Evolutionary conservation across 2,113 vertebrate genomes (phyloP).

Genomic region (Vimba vimba): DNA sequence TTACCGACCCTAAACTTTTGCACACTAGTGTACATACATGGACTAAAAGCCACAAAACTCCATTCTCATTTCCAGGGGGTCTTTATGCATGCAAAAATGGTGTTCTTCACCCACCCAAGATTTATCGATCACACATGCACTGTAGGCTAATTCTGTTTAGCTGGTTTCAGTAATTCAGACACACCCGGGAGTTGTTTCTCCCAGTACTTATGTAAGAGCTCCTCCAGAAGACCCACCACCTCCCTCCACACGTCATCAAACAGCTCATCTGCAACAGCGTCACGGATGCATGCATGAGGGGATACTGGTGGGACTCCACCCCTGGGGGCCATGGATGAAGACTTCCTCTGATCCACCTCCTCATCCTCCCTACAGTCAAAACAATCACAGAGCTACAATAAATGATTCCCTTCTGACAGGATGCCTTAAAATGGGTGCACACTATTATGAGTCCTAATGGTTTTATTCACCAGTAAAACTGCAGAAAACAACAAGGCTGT

Average conservation of each 20-base stretch:
- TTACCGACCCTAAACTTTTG: too few relatives aligned
- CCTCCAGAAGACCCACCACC: conserved; percentile 71
- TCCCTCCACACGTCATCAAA: conserved; percentile 81
- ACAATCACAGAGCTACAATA: not conserved
- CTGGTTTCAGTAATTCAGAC: conserved; percentile 13
- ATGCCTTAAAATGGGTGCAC: not conserved
- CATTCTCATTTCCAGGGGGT: not conserved
- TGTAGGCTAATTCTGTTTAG: not conserved
- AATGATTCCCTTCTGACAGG: not conserved
- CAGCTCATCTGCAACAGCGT: conserved; percentile 77
- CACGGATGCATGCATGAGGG: conserved; percentile 81
- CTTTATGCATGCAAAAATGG: not conserved
- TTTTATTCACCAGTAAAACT: not conserved
- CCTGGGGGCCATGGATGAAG: conserved; percentile 49
- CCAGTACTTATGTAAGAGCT: conserved; percentile 78
- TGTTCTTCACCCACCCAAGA: not conserved
- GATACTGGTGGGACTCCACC: conserved; percentile 81
- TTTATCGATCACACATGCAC: not conserved
- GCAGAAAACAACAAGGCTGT: not conserved
- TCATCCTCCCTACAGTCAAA: conserved; percentile 73
- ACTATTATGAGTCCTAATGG: not conserved
- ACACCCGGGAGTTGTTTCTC: conserved; percentile 73
- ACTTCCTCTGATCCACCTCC: conserved; percentile 67
- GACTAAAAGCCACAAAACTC: too few relatives aligned
- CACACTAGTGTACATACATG: too few relatives aligned